A percentile compares a stretch with the other conserved stretches of the same genome.
Evolutionary conservation across 2,888 invertebrate species (phyloP).

Genomic region (Adineta ricciae): DNA sequence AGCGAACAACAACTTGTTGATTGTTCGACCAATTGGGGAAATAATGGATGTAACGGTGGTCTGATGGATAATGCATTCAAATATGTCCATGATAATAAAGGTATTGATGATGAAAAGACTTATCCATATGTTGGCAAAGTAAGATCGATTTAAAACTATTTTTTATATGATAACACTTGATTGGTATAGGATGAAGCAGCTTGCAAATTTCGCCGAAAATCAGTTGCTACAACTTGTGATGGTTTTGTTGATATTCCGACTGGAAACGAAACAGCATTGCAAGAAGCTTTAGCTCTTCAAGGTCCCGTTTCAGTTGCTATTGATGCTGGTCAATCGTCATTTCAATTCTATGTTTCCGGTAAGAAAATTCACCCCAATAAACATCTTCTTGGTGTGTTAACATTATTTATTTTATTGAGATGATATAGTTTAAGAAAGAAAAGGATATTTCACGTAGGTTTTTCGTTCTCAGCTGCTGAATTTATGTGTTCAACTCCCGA

Average conservation of each 20-base stretch:
- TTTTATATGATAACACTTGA: neutral
- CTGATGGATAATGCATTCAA: constrained; percentile 37
- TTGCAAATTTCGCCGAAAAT: constrained; percentile 43
- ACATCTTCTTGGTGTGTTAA: neutral
- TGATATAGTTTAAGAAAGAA: neutral
- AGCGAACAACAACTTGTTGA: constrained; percentile 86
- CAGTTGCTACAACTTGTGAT: constrained; percentile 43
- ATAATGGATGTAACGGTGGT: constrained; percentile 77
- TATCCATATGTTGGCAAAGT: constrained; percentile 36
- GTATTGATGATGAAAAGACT: constrained; percentile 42
- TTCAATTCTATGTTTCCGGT: constrained; percentile 58
- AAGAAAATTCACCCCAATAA: neutral
- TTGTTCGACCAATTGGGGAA: constrained; percentile 66
- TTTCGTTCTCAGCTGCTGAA: neutral
- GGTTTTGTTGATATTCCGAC: constrained; percentile 44
- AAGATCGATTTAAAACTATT: neutral
- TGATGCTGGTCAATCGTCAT: constrained; percentile 38
- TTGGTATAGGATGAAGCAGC: constrained; percentile 37
- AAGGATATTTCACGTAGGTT: neutral
- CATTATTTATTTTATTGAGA: neutral
- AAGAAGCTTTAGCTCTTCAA: constrained; percentile 41
- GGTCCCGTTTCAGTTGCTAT: constrained; percentile 41
- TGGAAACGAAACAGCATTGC: constrained; percentile 39
- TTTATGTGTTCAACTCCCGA: neutral
- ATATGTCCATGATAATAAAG: constrained; percentile 36